Conservation (phyloP, 64 coral and sea anemone species). For the Pocillopora verrucosa region DNA sequence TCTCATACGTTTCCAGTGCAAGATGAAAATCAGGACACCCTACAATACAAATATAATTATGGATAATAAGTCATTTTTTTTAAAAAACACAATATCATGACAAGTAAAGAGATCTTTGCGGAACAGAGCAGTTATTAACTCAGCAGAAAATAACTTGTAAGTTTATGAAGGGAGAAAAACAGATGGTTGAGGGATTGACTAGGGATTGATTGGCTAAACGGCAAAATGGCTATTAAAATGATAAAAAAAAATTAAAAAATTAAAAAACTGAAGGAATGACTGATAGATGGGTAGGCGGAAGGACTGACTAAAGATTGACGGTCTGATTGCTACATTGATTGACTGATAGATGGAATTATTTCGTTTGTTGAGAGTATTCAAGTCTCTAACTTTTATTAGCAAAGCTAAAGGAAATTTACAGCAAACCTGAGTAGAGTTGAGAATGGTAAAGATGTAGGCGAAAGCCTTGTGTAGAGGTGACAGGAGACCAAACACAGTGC, state of each 20-base stretch:
- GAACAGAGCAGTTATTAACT: neutral
- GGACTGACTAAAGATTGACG: no score
- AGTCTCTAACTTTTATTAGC: neutral
- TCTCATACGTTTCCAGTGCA: slow-evolving; percentile 1
- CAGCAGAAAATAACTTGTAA: neutral
- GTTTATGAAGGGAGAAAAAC: no score
- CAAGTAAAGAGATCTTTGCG: neutral
- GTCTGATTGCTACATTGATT: no score
- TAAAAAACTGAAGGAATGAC: no score
- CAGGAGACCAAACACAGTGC: slow-evolving; percentile 37
- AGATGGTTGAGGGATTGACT: no score
- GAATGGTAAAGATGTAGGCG: slow-evolving; percentile 14
- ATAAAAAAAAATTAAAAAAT: no score
- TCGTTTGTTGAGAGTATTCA: no score
- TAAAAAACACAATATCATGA: no score
- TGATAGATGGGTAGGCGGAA: no score
- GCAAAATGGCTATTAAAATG: no score
- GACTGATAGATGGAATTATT: no score
- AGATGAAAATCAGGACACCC: slow-evolving; percentile 21
- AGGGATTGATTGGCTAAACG: no score
- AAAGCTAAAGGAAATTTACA: neutral
- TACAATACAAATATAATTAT: neutral
- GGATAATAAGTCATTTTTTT: neutral
- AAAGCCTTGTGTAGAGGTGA: slow-evolving; percentile 17
- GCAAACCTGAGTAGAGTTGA: slow-evolving; percentile 10